Conservation (phyloP, 2,113 vertebrate genomes). For the Corythoichthys haematopterus region DNA sequence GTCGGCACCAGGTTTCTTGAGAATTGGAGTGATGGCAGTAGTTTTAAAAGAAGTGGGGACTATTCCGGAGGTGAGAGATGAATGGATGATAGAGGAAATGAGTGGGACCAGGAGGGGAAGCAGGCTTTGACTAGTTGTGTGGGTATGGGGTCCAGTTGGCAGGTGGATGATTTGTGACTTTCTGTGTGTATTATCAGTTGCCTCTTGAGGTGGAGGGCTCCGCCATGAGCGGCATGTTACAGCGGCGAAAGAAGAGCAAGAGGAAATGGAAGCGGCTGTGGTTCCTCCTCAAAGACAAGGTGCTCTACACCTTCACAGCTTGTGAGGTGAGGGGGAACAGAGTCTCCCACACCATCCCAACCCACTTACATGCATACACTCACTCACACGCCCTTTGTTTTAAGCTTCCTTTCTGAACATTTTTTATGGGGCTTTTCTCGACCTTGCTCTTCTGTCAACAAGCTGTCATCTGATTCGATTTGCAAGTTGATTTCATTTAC, state of each 20-base stretch:
- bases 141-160: too few species aligned
- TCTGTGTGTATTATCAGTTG: slow-evolving; percentile 67
- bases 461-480: slow-evolving; percentile 4
- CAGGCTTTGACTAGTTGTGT: too few species aligned
- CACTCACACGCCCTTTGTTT: slow-evolving; percentile 1
- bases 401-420: slow-evolving; percentile 13
- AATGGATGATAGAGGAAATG: too few species aligned
- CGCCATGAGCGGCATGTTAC: slow-evolving; percentile 83
- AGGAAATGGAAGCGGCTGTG: slow-evolving; percentile 94
- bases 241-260: slow-evolving; percentile 87
- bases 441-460: slow-evolving; percentile 36
- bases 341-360: slow-evolving; percentile 63
- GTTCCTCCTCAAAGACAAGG: slow-evolving; percentile 99
- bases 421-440: slow-evolving; percentile 59
- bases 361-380: slow-evolving; percentile 16
- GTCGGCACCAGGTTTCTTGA: too few species aligned
- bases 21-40: too few species aligned
- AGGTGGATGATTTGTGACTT: background rate
- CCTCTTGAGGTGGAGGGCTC: slow-evolving; percentile 82
- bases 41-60: too few species aligned
- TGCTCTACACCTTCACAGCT: slow-evolving; percentile 92
- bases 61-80: too few species aligned
- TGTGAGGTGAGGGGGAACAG: slow-evolving; percentile 82
- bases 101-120: too few species aligned
- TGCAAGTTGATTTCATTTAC: slow-evolving; percentile 6